Evolutionary conservation across 2,113 vertebrate genomes (phyloP), one percentile per base, ranked within the genome.

Genomic region (Entelurus aequoreus): DNA sequence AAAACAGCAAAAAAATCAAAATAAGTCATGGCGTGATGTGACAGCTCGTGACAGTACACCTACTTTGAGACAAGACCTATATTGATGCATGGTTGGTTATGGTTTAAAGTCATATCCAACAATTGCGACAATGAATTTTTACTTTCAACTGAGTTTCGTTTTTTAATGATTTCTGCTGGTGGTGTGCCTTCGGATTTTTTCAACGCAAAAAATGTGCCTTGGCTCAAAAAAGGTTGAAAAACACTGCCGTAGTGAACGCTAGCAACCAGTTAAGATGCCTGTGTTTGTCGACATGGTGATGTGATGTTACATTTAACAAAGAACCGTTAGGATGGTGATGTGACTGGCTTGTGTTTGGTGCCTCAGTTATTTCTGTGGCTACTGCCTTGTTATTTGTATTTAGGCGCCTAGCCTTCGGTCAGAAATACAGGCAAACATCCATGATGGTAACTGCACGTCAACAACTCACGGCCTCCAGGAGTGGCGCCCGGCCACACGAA

Each of bases 401-500:
- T 80, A 76, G 62, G 37, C 81, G 69, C 78, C 72, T 72, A 76
- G 83, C 74, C 65, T 74, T 79, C 71, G 75, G 62, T 74, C 78
- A 86, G 74, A 74, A 55, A 64, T 73, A 76, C 54, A 68, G 68
- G 79, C 79, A 78, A 65, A 59, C 80, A 73, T 81, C 78, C 81
- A 69, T 21, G 60, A 63, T 57, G 57, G 80, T 76, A 79, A 84
- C 82, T 81, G 74, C 74, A 82, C 48, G 68, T 82, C 83, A 84
- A 75, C 78, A 73, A 56, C 67, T 65, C 73, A 9, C 13, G 62
- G 83, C 69, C 80, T 71, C 72, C 46, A 50, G 77, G 69, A 73
- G 62, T 78, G 83, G 78, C 61, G 74, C 56, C 71, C 28, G 19
- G 74, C 81, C 61, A 65, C 54, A 71, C 71, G 67, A 78, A 65